These are phyloP conservation scores for Clarias platycephalus DNA, from an alignment of 2,797 vertebrate species.

Conservation along the genomic window DNA sequence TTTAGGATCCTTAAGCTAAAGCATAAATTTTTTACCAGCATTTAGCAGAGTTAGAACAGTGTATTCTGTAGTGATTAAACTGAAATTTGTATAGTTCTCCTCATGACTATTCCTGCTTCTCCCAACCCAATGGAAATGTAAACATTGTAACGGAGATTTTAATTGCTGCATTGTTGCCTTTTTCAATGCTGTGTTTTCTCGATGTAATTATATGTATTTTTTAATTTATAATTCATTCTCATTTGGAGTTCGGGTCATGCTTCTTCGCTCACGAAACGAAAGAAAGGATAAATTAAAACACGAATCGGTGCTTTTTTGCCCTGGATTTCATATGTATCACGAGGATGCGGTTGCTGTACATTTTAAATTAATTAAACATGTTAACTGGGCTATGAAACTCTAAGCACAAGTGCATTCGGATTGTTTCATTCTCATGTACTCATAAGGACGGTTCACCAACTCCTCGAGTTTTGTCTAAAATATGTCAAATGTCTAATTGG, in stretches of 20 bases:
- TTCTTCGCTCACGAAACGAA: conserved; percentile 64
- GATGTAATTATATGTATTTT: conserved; percentile 77
- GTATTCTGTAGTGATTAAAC: conserved; percentile 72
- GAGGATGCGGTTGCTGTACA: conserved; percentile 47
- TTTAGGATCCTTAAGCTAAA: conserved; percentile 40
- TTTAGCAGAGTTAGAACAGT: conserved; percentile 74
- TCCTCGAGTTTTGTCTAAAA: background rate
- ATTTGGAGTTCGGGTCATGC: conserved; percentile 76
- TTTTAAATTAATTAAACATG: conserved; percentile 31
- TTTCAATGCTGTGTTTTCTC: conserved; percentile 82
- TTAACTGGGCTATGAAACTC: conserved; percentile 62
- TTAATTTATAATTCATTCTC: conserved; percentile 76
- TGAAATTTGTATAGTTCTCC: conserved; percentile 72
- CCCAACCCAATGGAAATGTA: conserved; percentile 66
- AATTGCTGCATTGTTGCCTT: conserved; percentile 82
- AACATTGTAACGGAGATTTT: conserved; percentile 73
- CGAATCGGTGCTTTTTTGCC: conserved; percentile 64
- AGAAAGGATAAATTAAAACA: background rate
- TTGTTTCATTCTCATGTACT: conserved; percentile 51
- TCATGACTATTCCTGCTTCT: conserved; percentile 62
- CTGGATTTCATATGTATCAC: conserved; percentile 57
- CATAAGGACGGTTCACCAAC: conserved; percentile 24
- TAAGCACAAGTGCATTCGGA: conserved; percentile 73
- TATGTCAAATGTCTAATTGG: conserved; percentile 5
- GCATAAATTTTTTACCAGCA: conserved; percentile 74